phyloP scores from a whole-genome alignment of 92 coral and sea anemone species.

The Desmophyllum pertusum region DNA sequence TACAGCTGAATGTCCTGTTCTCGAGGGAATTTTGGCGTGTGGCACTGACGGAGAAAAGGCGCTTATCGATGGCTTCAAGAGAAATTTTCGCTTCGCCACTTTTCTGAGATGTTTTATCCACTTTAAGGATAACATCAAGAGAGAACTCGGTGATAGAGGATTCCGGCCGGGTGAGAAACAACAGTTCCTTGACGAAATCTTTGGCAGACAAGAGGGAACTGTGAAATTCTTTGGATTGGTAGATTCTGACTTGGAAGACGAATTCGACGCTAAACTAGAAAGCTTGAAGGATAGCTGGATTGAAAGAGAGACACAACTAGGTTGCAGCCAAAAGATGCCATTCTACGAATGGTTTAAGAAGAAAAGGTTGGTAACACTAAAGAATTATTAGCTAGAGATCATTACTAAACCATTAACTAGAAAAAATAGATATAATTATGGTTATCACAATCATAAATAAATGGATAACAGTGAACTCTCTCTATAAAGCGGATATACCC shows the following conservation, averaged over 20 bases:
- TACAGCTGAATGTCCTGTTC: conserved; percentile 22
- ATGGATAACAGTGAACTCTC: too few relatives aligned
- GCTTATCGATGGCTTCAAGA: conserved; percentile 33
- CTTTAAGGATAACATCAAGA: conserved; percentile 49
- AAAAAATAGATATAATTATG: too few relatives aligned
- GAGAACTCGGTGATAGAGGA: conserved; percentile 48
- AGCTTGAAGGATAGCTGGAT: conserved; percentile 39
- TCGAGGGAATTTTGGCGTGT: conserved; percentile 44
- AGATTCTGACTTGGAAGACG: conserved; percentile 46
- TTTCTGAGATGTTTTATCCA: conserved; percentile 41
- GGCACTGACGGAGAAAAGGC: conserved; percentile 54
- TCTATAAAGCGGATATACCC: too few relatives aligned
- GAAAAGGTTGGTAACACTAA: conserved; percentile 32
- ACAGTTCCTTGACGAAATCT: conserved; percentile 47
- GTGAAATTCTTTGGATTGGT: conserved; percentile 52
- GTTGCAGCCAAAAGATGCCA: not conserved
- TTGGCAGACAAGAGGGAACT: conserved; percentile 53
- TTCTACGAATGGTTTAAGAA: conserved; percentile 38
- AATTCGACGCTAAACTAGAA: conserved; percentile 50
- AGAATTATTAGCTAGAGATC: too few relatives aligned
- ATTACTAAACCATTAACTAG: too few relatives aligned
- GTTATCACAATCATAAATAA: too few relatives aligned
- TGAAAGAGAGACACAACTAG: conserved; percentile 1
- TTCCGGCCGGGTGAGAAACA: conserved; percentile 21
- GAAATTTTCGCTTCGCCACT: conserved; percentile 8